phyloP scores from a whole-genome alignment of 2,797 vertebrate genomes.

The Sebastes goodei region DNA sequence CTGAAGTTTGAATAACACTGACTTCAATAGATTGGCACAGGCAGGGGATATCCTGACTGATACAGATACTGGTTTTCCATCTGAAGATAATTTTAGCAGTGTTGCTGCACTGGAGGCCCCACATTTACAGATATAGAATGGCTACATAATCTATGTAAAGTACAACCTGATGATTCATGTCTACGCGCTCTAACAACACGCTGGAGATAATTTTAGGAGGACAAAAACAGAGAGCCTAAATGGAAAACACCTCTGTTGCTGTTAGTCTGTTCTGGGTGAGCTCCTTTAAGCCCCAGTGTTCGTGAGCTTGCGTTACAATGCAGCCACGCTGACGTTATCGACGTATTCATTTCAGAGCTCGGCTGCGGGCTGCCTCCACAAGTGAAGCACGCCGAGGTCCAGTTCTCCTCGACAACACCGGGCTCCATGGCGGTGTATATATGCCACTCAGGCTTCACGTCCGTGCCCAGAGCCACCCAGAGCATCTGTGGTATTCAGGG shows the following conservation, averaged over 20 bases:
- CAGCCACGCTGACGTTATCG: slow-evolving; percentile 24
- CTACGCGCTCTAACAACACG: slow-evolving; percentile 34
- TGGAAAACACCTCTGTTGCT: slow-evolving; percentile 59
- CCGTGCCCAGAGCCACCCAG: slow-evolving; percentile 82
- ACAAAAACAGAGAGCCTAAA: slow-evolving; percentile 33
- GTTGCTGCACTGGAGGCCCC: slow-evolving; percentile 63
- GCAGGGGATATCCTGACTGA: slow-evolving; percentile 45
- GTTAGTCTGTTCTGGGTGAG: slow-evolving; percentile 27
- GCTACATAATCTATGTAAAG: slow-evolving; percentile 53
- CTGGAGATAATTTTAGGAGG: slow-evolving; percentile 58
- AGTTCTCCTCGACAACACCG: slow-evolving; percentile 85
- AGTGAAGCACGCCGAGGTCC: slow-evolving; percentile 87
- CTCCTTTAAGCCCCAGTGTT: slow-evolving; percentile 44
- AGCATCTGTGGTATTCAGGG: slow-evolving; percentile 88
- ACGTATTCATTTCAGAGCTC: slow-evolving; percentile 77
- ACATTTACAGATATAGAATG: slow-evolving; percentile 58
- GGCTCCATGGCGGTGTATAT: slow-evolving; percentile 88
- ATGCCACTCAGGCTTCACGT: slow-evolving; percentile 86
- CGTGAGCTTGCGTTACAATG: slow-evolving; percentile 47
- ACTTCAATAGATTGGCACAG: slow-evolving; percentile 28
- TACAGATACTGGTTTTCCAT: slow-evolving; percentile 35
- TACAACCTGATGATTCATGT: slow-evolving; percentile 54
- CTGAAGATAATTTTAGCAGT: slow-evolving; percentile 67
- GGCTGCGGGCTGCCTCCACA: slow-evolving; percentile 88
- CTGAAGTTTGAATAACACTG: slow-evolving; percentile 10